A percentile compares a stretch with the other conserved stretches of the same genome.
These are phyloP conservation scores for Benitochromis conjunctus DNA, from an alignment of 2,113 vertebrate genomes.

Conservation along the genomic window DNA sequence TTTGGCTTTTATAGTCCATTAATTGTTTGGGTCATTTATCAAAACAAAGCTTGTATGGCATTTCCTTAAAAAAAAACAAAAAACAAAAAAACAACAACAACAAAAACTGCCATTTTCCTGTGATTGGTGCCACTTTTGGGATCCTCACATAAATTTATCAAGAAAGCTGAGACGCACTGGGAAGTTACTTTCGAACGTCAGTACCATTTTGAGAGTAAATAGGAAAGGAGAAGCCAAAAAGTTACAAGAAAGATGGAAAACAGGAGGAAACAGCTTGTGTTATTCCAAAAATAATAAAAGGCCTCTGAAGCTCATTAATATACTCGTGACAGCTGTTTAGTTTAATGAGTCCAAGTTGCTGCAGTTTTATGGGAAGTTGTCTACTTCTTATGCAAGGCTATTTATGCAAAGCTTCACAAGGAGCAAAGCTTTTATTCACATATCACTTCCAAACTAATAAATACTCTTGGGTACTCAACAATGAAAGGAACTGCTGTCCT, in stretches of 20 bases:
- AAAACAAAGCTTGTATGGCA: neutral
- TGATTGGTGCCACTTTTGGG: neutral
- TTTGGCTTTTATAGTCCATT: neutral
- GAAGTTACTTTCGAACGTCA: neutral
- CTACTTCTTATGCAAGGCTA: no score
- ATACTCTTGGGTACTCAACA: neutral
- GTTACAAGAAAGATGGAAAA: neutral
- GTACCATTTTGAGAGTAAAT: neutral
- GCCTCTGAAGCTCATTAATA: neutral
- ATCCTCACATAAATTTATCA: neutral
- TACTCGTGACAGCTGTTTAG: neutral
- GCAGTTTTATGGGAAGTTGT: neutral
- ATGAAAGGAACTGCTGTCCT: neutral
- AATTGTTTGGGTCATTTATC: neutral
- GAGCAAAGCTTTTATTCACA: neutral
- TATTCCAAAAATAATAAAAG: neutral
- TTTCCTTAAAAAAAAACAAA: no score
- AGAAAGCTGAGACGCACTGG: neutral
- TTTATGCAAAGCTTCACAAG: neutral
- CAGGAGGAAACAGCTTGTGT: neutral
- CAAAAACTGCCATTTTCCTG: neutral
- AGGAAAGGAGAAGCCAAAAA: rapidly evolving
- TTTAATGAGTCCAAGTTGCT: neutral
- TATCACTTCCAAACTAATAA: neutral
- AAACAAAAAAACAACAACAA: neutral